Evolutionary conservation across 2,113 vertebrate species (phyloP).

Genomic region (Dolichallabes microphthalmus): DNA sequence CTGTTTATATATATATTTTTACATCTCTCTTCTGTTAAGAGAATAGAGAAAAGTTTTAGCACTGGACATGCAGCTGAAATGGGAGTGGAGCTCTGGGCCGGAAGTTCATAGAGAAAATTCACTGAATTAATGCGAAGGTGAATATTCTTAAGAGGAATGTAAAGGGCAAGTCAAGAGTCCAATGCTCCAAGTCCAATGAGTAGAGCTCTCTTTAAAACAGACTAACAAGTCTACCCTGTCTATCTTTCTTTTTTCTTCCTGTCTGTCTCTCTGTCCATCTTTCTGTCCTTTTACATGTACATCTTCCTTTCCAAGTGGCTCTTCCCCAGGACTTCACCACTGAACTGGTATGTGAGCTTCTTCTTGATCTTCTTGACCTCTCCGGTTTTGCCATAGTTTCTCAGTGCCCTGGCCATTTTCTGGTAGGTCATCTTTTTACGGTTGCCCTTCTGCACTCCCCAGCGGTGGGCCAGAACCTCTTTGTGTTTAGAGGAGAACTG

Average conservation of each 20-base stretch:
- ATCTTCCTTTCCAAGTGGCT: slow-evolving; percentile 80
- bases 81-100: neutral
- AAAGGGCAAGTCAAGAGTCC: slow-evolving; percentile 7
- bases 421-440: slow-evolving; percentile 99
- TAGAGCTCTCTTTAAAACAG: slow-evolving; percentile 31
- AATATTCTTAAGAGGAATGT: slow-evolving; percentile 32
- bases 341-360: slow-evolving; percentile 99
- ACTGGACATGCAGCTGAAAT: neutral
- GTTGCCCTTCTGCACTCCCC: slow-evolving; percentile 98
- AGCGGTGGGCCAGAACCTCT: slow-evolving; percentile 90
- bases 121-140: slow-evolving; percentile 51
- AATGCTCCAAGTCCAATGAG: slow-evolving; percentile 31
- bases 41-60: neutral
- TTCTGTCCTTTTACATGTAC: slow-evolving; percentile 71
- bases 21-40: neutral
- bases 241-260: neutral
- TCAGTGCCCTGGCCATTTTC: slow-evolving; percentile 96
- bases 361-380: slow-evolving; percentile 99
- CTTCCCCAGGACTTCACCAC: slow-evolving; percentile 92
- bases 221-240: slow-evolving; percentile 4
- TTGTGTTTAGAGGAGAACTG: slow-evolving; percentile 99
- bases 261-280: neutral
- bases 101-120: slow-evolving; percentile 27
- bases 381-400: slow-evolving; percentile 98
- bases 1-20: neutral